Conservation (phyloP, 2,888 invertebrate genomes). For the Amblyjoppa fuscipennis region DNA sequence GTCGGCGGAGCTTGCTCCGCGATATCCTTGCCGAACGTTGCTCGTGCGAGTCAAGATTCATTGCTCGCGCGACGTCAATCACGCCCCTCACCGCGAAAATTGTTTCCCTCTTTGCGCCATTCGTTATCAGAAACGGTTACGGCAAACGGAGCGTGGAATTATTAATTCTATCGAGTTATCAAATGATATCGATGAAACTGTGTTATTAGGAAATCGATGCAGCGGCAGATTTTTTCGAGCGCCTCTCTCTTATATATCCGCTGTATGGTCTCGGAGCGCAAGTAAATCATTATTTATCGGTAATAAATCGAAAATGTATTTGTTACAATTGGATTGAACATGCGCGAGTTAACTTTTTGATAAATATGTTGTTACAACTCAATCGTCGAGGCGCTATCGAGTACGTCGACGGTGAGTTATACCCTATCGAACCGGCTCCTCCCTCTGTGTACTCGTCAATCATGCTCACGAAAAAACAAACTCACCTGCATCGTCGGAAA, state of each 20-base stretch:
- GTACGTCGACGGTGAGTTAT: background rate
- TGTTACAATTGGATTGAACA: constrained; percentile 55
- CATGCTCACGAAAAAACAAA: background rate
- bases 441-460: background rate
- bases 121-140: constrained; percentile 52
- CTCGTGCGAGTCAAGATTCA: constrained; percentile 52
- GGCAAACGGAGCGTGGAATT: constrained; percentile 57
- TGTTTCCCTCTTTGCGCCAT: constrained; percentile 40
- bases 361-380: constrained; percentile 43
- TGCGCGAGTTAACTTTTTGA: constrained; percentile 49
- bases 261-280: constrained; percentile 24
- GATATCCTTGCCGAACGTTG: constrained; percentile 38
- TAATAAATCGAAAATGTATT: constrained; percentile 65
- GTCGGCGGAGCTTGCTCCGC: background rate
- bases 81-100: constrained; percentile 31
- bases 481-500: constrained; percentile 85
- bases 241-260: background rate
- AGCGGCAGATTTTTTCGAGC: constrained; percentile 6
- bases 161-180: constrained; percentile 49
- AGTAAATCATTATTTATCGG: constrained; percentile 70
- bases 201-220: constrained; percentile 57
- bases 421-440: background rate
- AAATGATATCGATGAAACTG: constrained; percentile 42
- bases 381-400: constrained; percentile 39
- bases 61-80: constrained; percentile 20